These are phyloP conservation scores for Acrocephalus arundinaceus DNA, from an alignment of 2,113 vertebrate species.

Conservation along the genomic window DNA sequence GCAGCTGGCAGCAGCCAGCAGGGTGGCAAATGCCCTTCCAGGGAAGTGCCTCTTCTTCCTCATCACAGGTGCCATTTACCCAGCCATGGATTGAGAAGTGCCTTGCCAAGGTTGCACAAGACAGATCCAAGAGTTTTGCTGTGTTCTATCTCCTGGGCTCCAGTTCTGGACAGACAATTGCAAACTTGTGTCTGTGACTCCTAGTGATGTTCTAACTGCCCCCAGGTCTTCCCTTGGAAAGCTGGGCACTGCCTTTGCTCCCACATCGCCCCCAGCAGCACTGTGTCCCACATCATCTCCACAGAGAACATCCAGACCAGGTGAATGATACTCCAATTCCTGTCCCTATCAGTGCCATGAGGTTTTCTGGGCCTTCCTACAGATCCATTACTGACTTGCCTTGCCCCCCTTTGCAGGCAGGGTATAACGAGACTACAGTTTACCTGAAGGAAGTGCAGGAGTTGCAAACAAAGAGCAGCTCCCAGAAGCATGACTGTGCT, in stretches of 20 bases:
- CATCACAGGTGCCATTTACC: background rate
- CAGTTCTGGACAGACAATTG: background rate
- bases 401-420: background rate
- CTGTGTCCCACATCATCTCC: background rate
- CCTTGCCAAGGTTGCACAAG: background rate
- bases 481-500: background rate
- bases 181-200: background rate
- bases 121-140: background rate
- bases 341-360: background rate
- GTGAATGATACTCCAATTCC: background rate
- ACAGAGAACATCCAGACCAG: background rate
- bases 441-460: background rate
- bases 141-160: background rate
- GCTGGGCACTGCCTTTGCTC: background rate
- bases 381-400: fast-evolving
- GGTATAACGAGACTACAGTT: background rate
- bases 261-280: fast-evolving
- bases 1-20: background rate
- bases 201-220: background rate
- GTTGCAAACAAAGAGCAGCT: background rate
- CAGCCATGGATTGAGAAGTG: background rate
- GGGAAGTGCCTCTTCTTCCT: background rate
- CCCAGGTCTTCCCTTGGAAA: background rate
- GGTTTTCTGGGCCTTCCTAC: background rate
- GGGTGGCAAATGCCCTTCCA: background rate